Evolutionary conservation across 2,797 vertebrate genomes (phyloP), one percentile per base, ranked within the genome.

Genomic region (Hephaestus fuliginosus): DNA sequence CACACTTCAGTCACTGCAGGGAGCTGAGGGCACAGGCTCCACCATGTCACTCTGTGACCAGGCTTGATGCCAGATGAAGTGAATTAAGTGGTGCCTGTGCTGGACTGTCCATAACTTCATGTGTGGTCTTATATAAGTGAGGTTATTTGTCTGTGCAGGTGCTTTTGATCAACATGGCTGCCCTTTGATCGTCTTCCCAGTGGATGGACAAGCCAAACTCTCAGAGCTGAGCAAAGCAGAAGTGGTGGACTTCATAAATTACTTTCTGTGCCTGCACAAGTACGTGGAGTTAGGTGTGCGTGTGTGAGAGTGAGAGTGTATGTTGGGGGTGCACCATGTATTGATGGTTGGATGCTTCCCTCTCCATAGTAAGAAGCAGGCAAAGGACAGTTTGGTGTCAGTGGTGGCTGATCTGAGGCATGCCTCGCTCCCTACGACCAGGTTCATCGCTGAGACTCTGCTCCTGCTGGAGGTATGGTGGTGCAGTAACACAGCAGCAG

Each of bases 141-240:
- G 25, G 25, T 60, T 30, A 0, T 62, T 10, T 69, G 17, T 61
- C 17, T 10, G 3, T 13, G 0, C 88, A 96, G 96, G 95, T 88
- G 86, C 90, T 8, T 96, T 95, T 48, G 96, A 96, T 81, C 95
- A 93, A 48, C 91, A 94, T 36, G 95, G 95, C 17, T 95, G 88
- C 82, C 94, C 93, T 36, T 57, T 96, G 86, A 62, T 96, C 4
- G 3, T 96, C 62, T 96, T 96, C 75, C 96, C 96, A 0, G 88
- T 56, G 2, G 94, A 93, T 0, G 70, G 71, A 55, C 95, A 95
- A n/a, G 25, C 15, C 44, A 92, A 73, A 49, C 87, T 96, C 3
- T 80, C 89, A 6, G 83, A 92, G 2, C 76, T 95, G 74, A 89
- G 86, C 84, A 91, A 85, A 76, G 89, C 91, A 64, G 93, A 96